phyloP scores from a whole-genome alignment of 1,140 invertebrate species.

The Trachymyrmex septentrionalis region DNA sequence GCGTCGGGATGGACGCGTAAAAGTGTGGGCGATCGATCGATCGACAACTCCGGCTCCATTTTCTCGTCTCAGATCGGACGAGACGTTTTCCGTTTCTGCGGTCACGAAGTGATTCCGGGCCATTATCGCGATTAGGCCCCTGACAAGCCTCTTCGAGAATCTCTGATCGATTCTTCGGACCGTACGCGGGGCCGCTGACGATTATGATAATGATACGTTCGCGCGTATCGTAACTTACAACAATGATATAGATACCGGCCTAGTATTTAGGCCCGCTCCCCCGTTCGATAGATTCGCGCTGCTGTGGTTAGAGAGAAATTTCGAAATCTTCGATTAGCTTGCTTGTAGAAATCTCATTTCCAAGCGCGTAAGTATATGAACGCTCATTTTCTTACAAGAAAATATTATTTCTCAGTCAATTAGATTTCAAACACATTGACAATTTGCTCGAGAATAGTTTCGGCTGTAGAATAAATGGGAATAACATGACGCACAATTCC shows the following conservation, averaged over 20 bases:
- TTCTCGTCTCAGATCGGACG: conserved; percentile 75
- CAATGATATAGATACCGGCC: conserved; percentile 83
- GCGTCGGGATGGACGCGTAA: conserved; percentile 52
- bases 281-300: conserved; percentile 39
- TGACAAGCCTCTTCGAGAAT: conserved; percentile 56
- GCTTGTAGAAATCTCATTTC: background rate
- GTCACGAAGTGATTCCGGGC: conserved; percentile 82
- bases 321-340: conserved; percentile 4
- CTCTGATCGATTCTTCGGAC: conserved; percentile 58
- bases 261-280: conserved; percentile 50
- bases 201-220: conserved; percentile 86
- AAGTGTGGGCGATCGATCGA: conserved; percentile 70
- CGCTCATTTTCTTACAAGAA: background rate
- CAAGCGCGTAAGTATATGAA: background rate
- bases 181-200: conserved; percentile 71
- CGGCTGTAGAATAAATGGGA: background rate
- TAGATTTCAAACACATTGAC: background rate
- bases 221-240: conserved; percentile 82
- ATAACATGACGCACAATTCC: background rate
- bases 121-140: conserved; percentile 85
- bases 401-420: conserved; percentile 17
- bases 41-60: conserved; percentile 70
- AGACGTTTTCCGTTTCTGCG: conserved; percentile 84
- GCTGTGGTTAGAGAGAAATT: conserved; percentile 27
- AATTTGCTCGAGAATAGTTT: background rate